These are phyloP conservation scores for Vanessa tameamea DNA, from an alignment of 1,140 invertebrate species.

Conservation along the genomic window DNA sequence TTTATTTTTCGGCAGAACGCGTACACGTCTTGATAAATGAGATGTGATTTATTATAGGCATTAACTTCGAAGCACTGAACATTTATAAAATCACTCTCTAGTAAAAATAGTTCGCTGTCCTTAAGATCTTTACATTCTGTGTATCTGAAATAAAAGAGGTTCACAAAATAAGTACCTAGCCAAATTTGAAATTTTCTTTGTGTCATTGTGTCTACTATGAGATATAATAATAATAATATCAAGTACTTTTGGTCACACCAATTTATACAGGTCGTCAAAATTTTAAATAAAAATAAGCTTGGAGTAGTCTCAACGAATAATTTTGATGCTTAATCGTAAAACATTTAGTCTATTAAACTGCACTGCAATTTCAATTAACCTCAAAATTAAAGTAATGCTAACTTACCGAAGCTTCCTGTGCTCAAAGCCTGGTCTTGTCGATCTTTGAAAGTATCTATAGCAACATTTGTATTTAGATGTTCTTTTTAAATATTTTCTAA, in stretches of 20 bases:
- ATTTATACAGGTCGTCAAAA: no score
- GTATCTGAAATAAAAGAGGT: conserved; percentile 42
- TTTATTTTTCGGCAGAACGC: conserved; percentile 57
- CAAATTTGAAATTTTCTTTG: no score
- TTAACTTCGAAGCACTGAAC: conserved; percentile 72
- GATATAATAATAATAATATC: no score
- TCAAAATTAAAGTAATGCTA: background rate
- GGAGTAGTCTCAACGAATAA: no score
- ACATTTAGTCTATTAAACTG: no score
- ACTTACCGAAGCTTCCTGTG: conserved; percentile 44
- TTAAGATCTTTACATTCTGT: conserved; percentile 61
- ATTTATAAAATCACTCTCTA: conserved; percentile 77
- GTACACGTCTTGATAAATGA: conserved; percentile 62
- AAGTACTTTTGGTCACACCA: no score
- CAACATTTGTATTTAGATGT: conserved; percentile 55
- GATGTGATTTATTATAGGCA: conserved; percentile 47
- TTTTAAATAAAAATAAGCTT: no score
- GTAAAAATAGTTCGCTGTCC: conserved; percentile 50
- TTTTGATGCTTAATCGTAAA: no score
- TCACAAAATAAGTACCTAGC: background rate
- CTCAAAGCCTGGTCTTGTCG: conserved; percentile 27
- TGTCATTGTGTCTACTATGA: no score
- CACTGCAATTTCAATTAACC: no score
- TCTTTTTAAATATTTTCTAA: conserved; percentile 50
- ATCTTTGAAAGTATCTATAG: conserved; percentile 52